These are phyloP conservation scores for Ellobius talpinus DNA, from an alignment of 2,113 vertebrate species.

Conservation along the genomic window DNA sequence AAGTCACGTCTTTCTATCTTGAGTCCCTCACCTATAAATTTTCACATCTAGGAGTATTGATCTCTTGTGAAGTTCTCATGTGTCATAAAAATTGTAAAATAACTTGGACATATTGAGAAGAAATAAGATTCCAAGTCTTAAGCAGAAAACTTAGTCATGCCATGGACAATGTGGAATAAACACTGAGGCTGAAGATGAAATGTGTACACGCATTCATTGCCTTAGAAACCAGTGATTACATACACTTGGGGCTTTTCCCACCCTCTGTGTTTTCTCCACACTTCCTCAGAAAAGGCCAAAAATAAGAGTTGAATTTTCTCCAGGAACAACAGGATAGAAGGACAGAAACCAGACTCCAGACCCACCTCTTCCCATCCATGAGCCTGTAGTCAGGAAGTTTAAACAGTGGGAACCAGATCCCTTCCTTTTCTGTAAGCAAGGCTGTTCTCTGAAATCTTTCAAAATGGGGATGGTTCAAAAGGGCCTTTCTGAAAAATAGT, in stretches of 20 bases:
- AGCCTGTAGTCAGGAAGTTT: neutral
- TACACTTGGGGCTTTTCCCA: neutral
- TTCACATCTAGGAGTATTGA: neutral
- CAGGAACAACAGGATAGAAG: constrained; percentile 28
- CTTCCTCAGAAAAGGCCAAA: constrained; percentile 29
- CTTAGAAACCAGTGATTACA: constrained; percentile 30
- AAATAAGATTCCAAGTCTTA: neutral
- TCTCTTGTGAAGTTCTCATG: neutral
- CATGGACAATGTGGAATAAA: neutral
- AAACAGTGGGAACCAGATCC: neutral
- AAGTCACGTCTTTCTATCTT: neutral
- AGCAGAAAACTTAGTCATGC: neutral
- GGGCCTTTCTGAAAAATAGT: neutral
- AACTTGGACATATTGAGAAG: neutral
- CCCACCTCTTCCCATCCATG: constrained; percentile 36
- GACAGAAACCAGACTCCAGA: constrained; percentile 60
- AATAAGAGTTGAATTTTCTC: constrained; percentile 56
- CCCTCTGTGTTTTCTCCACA: constrained; percentile 39
- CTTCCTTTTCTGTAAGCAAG: neutral
- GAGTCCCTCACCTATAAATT: neutral
- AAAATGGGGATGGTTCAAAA: neutral
- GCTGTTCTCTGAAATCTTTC: neutral
- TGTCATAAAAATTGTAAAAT: neutral
- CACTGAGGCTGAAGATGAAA: neutral
- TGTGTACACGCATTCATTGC: neutral